A percentile compares a stretch with the other conserved stretches of the same genome.
phyloP scores from a whole-genome alignment of 2,888 invertebrate genomes.

The Erebia aethiops region DNA sequence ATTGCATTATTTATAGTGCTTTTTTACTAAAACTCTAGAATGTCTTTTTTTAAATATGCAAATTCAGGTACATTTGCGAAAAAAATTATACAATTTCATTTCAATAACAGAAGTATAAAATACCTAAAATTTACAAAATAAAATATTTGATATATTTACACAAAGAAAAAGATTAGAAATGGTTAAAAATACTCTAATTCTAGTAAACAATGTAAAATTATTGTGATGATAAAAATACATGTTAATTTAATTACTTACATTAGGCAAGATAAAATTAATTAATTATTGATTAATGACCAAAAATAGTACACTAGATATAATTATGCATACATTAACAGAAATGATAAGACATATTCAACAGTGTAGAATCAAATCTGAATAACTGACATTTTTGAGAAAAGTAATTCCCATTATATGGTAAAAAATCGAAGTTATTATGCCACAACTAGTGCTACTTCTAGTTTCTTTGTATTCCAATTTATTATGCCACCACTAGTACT shows the following conservation, averaged over 20 bases:
- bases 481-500: too few relatives aligned
- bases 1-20: slow-evolving; percentile 8
- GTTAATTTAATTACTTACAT: background rate
- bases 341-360: background rate
- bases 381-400: background rate
- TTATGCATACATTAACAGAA: background rate
- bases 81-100: background rate
- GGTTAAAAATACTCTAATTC: background rate
- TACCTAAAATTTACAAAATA: background rate
- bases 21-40: background rate
- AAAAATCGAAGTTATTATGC: too few relatives aligned
- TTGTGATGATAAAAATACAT: slow-evolving; percentile 4
- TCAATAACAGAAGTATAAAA: background rate
- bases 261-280: slow-evolving; percentile 11
- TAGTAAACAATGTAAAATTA: background rate
- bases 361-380: background rate
- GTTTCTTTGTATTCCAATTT: too few relatives aligned
- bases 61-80: slow-evolving; percentile 9
- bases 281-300: slow-evolving; percentile 5
- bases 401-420: background rate
- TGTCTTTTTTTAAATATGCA: slow-evolving; percentile 1
- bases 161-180: background rate
- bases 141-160: slow-evolving; percentile 2
- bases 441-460: too few relatives aligned
- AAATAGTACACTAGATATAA: background rate